These are phyloP conservation scores for Chloroceryle amazona DNA, from an alignment of 2,797 vertebrate species.

Conservation along the genomic window DNA sequence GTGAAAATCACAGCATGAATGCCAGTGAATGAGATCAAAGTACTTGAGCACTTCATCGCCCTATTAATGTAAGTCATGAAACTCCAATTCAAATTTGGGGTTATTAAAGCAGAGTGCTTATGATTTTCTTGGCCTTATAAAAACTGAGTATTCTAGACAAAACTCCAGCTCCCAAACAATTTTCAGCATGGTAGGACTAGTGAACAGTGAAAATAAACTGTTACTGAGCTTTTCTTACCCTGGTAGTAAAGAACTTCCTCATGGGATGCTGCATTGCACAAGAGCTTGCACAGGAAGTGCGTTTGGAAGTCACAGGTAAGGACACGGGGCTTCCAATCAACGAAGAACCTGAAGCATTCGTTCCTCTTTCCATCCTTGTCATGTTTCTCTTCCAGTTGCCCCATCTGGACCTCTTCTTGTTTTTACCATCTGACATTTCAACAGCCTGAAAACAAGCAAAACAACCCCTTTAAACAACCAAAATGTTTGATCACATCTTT, in stretches of 20 bases:
- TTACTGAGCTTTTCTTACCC: constrained; percentile 49
- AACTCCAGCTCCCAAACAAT: neutral
- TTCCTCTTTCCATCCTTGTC: neutral
- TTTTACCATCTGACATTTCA: constrained; percentile 72
- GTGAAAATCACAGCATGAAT: neutral
- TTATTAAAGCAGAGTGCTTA: neutral
- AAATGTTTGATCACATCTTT: constrained; percentile 68
- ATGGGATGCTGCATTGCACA: neutral
- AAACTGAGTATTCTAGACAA: neutral
- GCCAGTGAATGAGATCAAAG: neutral
- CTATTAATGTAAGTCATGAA: neutral
- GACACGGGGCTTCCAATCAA: neutral
- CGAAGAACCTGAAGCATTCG: neutral
- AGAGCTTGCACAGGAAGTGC: constrained; percentile 27
- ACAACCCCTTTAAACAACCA: constrained; percentile 55
- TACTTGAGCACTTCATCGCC: neutral
- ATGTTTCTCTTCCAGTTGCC: constrained; percentile 46
- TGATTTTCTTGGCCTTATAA: neutral
- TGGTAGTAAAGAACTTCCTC: constrained; percentile 66
- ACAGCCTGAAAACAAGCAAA: constrained; percentile 64
- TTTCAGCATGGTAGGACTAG: neutral
- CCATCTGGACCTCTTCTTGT: constrained; percentile 69
- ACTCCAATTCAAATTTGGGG: neutral
- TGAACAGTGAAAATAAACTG: neutral
- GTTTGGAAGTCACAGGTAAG: constrained; percentile 35